phyloP scores from a whole-genome alignment of 2,113 vertebrate genomes.

The Eptesicus fuscus region DNA sequence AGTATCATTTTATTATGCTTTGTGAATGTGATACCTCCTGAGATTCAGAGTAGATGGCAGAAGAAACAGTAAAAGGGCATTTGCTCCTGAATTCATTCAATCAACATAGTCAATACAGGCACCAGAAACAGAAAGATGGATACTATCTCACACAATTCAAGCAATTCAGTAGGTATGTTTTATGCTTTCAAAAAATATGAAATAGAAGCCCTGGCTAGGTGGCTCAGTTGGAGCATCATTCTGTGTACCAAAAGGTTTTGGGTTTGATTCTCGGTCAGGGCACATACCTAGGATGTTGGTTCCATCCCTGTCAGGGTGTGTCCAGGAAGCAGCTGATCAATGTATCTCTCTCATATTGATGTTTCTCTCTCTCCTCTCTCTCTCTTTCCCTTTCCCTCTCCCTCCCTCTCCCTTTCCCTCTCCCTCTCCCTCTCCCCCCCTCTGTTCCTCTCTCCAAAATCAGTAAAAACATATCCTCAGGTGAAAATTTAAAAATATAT shows the following conservation, averaged over 20 bases:
- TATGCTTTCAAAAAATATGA: conserved; percentile 30
- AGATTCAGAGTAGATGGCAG: neutral
- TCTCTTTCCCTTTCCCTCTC: too few relatives aligned
- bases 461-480: neutral
- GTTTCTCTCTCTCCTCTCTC: neutral
- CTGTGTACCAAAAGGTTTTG: too few relatives aligned
- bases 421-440: too few relatives aligned
- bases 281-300: too few relatives aligned
- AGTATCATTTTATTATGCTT: neutral
- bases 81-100: conserved; percentile 7
- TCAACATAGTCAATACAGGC: neutral
- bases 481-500: neutral
- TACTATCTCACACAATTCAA: neutral
- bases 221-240: neutral
- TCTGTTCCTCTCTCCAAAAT: neutral
- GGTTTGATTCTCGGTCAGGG: too few relatives aligned
- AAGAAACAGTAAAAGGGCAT: neutral
- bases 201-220: neutral
- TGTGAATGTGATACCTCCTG: neutral
- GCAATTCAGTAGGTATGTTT: neutral
- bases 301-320: too few relatives aligned
- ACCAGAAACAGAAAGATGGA: neutral
- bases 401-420: too few relatives aligned
- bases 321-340: too few relatives aligned
- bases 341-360: neutral